Evolutionary conservation across 2,888 invertebrate species (phyloP), one percentile per base, ranked within the genome.

Genomic region (Leptinotarsa haldemani): DNA sequence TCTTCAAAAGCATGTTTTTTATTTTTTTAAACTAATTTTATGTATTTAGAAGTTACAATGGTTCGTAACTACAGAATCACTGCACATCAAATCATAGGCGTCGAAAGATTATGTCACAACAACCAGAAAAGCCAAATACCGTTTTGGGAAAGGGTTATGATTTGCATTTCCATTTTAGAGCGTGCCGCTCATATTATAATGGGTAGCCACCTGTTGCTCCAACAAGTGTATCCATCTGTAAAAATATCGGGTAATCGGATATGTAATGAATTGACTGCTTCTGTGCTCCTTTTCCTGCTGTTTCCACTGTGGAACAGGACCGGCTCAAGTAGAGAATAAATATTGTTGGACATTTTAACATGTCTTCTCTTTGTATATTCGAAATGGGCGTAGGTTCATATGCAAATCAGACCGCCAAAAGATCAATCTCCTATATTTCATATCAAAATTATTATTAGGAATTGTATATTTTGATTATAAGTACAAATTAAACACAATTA

Each of bases 121-220:
- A 66, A 2, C 50, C 66, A 7, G 66, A 47, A 40, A 47, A 50
- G 56, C 56, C 4, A 58, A 68, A 46, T 22, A 56, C 68, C 68
- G 56, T 40, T 68, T 68, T 58, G 58, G 58, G 58, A 58, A 68
- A 58, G 46, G 46, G 61, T 56, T 18, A 56, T 68, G 56, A 68
- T 68, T 68, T 68, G 68, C 68, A 68, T 68, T 68, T 22, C 56
- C 68, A 68, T 68, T 68, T 56, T 13, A 46, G 56, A 53, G 68
- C 46, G 47, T 47, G 68, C 47, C 46, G 68, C 56, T 56, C 68
- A 15, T 47, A 68, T 56, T 46, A 56, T 56, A 52, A 68, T 56
- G 47, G 46, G 56, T 46, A 9, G 58, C 68, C 68, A 68, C 68
- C 68, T 68, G 68, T 68, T 68, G 68, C 68, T 22, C 22, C 12